phyloP scores from a whole-genome alignment of 2,797 vertebrate species.

The Aplochiton taeniatus region DNA sequence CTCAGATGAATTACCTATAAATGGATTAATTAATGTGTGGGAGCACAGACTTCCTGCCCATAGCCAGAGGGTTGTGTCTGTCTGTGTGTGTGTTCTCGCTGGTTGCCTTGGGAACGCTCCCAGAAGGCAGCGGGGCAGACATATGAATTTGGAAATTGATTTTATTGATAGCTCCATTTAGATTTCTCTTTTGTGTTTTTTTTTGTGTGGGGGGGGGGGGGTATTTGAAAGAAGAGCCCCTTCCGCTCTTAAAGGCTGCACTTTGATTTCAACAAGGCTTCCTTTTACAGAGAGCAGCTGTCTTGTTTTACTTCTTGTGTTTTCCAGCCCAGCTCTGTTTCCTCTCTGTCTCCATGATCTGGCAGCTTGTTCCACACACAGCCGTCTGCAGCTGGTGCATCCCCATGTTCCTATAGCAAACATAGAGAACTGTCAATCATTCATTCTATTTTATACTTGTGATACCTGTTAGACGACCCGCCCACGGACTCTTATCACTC shows the following conservation, averaged over 20 bases:
- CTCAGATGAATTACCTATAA: constrained; percentile 42
- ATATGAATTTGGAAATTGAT: constrained; percentile 38
- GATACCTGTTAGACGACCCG: no score
- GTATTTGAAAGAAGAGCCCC: not conserved
- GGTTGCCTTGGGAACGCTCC: constrained; percentile 47
- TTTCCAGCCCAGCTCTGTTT: no score
- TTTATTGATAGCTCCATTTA: constrained; percentile 51
- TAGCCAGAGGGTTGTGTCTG: constrained; percentile 31
- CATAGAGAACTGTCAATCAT: not conserved
- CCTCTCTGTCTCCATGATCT: constrained; percentile 6
- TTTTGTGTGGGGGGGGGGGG: no score
- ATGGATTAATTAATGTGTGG: constrained; percentile 43
- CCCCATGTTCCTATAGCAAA: not conserved
- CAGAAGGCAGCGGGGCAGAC: constrained; percentile 39
- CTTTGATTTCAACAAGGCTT: not conserved
- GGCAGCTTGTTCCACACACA: not conserved
- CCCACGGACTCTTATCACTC: no score
- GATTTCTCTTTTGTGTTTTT: constrained; percentile 16
- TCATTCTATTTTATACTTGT: not conserved
- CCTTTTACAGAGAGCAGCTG: constrained; percentile 7
- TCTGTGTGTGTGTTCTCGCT: not conserved
- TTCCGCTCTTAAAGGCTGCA: constrained; percentile 1
- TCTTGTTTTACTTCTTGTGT: not conserved
- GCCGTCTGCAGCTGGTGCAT: not conserved
- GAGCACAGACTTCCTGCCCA: constrained; percentile 24